Evolutionary conservation across 2,888 invertebrate species (phyloP), one percentile per base, ranked within the genome.

Genomic region (Apodemia zela): DNA sequence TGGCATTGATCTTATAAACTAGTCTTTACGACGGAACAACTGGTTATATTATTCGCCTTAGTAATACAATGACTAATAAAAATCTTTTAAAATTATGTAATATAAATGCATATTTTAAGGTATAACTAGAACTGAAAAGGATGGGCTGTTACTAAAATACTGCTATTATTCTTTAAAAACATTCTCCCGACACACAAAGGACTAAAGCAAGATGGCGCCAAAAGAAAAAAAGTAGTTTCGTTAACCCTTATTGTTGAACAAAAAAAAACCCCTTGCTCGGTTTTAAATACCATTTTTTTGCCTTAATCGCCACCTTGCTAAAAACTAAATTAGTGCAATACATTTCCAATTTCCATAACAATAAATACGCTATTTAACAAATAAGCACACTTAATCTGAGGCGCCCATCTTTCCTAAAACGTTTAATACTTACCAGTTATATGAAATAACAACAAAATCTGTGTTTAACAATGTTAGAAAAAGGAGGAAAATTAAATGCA

Each of bases 21-120:
- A 72, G 70, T 63, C 68, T 69, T 72, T 68, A 66, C 67, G 71
- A 72, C 71, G 72, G 72, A 75, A 71, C 68, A 66, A 65, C 67
- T 68, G 69, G 69, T 68, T 66, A 66, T 62, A 68, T 60, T 54
- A 54, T 60, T 65, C 51, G 67, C 57, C 51, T 65, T 64, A 42
- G 42, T 42, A 63, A 18, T 35, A 61, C 59, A 62, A 60, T 67
- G 65, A 65, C 60, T 65, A n/a, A 66, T 59, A 63, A 61, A 65
- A 65, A 65, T 61, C 47, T 21, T 66, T 63, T 64, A 60, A 67
- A 42, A 60, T 38, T 61, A 59, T 65, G 61, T 35, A 65, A 72
- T 71, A 76, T 79, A 82, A 82, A 82, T 84, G 82, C 80, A 77
- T 71, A 72, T 71, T 71, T 77, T 71, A 73, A 80, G 70, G 73